Evolutionary conservation across 2,888 invertebrate genomes (phyloP).

Genomic region (Flabesymbios commensalis): DNA sequence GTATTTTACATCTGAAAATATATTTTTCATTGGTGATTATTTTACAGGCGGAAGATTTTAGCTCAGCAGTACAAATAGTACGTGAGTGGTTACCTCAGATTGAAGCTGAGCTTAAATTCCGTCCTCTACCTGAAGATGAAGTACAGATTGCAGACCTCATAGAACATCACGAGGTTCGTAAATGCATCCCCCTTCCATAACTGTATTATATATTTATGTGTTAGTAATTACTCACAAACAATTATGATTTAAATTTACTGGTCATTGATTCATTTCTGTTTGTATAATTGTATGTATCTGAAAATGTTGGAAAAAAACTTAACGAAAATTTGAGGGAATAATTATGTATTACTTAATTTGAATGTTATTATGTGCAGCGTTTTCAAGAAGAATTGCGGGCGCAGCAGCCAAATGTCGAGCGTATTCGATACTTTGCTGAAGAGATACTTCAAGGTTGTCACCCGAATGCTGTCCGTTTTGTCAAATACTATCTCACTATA

Average conservation of each 20-base stretch:
- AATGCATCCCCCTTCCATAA: background rate
- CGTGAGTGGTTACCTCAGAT: slow-evolving; percentile 59
- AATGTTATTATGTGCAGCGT: slow-evolving; percentile 45
- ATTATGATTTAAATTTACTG: too few relatives aligned
- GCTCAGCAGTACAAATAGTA: slow-evolving; percentile 56
- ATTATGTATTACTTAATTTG: too few relatives aligned
- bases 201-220: too few relatives aligned
- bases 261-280: too few relatives aligned
- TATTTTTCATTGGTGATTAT: background rate
- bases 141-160: slow-evolving; percentile 57
- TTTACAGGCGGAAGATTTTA: slow-evolving; percentile 58
- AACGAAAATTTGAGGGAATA: too few relatives aligned
- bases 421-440: slow-evolving; percentile 53
- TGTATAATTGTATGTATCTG: too few relatives aligned
- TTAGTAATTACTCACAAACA: too few relatives aligned
- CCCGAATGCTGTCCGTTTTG: slow-evolving; percentile 59
- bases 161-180: slow-evolving; percentile 55
- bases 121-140: slow-evolving; percentile 57
- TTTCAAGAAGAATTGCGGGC: slow-evolving; percentile 56
- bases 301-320: too few relatives aligned
- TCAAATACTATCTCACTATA: slow-evolving; percentile 60
- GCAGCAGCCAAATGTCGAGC: slow-evolving; percentile 56
- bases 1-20: background rate
- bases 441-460: slow-evolving; percentile 58
- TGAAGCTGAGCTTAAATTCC: slow-evolving; percentile 58